Conservation (phyloP, 2,113 vertebrate genomes). For the Erythrolamprus reginae region DNA sequence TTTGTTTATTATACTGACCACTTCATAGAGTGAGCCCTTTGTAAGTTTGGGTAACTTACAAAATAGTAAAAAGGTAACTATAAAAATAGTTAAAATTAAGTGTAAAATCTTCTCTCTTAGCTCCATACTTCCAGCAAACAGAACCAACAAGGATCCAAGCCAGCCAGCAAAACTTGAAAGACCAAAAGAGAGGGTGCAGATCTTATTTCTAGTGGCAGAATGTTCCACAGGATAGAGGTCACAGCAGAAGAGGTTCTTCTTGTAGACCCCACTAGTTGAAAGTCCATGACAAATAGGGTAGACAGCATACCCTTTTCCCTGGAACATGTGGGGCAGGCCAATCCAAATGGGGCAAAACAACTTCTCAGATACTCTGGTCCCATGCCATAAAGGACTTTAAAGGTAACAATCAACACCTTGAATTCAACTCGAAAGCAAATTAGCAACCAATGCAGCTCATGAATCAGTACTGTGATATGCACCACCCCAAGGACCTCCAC, state of each 20-base stretch:
- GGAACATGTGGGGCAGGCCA: background rate
- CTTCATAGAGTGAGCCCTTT: background rate
- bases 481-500: background rate
- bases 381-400: background rate
- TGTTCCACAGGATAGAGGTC: background rate
- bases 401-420: background rate
- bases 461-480: background rate
- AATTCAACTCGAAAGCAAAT: background rate
- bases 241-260: background rate
- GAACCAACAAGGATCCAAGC: background rate
- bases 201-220: background rate
- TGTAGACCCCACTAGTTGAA: background rate
- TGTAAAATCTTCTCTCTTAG: background rate
- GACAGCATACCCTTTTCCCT: background rate
- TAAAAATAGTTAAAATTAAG: background rate
- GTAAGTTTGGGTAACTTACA: background rate
- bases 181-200: background rate
- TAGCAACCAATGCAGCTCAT: background rate
- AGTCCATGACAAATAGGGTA: background rate
- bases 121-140: background rate
- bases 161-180: background rate
- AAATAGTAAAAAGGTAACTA: background rate
- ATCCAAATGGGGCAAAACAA: background rate
- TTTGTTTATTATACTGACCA: background rate
- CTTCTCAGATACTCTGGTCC: background rate